Base-by-base conservation (phyloP, 2,113 vertebrate species). In the Microcebus murinus region DNA sequence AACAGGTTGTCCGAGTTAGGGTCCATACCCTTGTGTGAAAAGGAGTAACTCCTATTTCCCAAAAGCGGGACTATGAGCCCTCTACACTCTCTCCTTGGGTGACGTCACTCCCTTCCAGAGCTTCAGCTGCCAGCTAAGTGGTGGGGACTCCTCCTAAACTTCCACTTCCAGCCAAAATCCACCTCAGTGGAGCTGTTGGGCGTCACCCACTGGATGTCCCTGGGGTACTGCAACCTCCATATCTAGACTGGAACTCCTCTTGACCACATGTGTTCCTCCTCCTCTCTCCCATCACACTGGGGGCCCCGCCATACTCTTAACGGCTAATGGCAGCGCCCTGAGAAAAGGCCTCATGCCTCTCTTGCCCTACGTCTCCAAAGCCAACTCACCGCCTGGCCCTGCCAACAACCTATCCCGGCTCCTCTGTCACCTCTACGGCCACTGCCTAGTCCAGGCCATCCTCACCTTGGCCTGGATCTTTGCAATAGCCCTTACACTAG, bases 101-200 rank as follows among this genome's bases (percentile, higher is more conserved):
- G 90, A 77, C 1, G 29, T 48, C 67, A 55, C 8, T 50, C 48
- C 82, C 34, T 82, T 52, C 48, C 63, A 55, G 61, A 77, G 15
- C 86, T 57, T 31, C 20, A 14, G 6, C 63, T 13, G 34, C 48
- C 50, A 85, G 68, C 39, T 52, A 70, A 59, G 17, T 29, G 29
- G 39, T 27, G 13, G 67, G 50, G 83, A 84, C 63, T 74, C 90
- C 90, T 91, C 87, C 90, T 80, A 80, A 85, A 87, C 39, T 39
- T 39, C 86, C 50, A 23, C 25, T 31, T 81, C 70, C 34, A 80
- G 97, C 94, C 95, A 59, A 68, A 80, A 63, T 34, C 95, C 67
- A 88, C 82, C 85, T 68, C 39, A 8, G 39, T 34, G 23, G 76
- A 67, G 13, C 81, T 59, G 82, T 70, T 63, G 81, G 80, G n/a